Base-by-base conservation (phyloP, 2,797 vertebrate species). In the Scolopax bukidnonensis region DNA sequence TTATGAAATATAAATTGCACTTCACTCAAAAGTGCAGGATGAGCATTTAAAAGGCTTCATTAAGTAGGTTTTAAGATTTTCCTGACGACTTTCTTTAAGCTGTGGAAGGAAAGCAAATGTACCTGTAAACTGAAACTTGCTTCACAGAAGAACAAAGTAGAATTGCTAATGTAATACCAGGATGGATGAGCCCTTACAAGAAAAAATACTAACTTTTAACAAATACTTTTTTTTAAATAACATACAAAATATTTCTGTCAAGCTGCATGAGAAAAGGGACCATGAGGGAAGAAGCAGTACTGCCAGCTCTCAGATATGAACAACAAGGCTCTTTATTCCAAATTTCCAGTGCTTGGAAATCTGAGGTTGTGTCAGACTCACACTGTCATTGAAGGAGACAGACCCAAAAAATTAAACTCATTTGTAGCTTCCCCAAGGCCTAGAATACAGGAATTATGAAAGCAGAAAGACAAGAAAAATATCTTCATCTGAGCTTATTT, bases 1-100 rank as follows among this genome's bases (percentile, higher is more conserved):
- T 96, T 97, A 97, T 98, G 95, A 98, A 97, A 98, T 97, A 97
- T 97, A 97, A 98, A 98, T 98, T 98, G 97, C 91, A 97, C 96
- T 98, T 98, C 97, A 97, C 94, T 97, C 97, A 97, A 96, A 98
- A 98, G 96, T 95, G 94, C 93, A 97, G 96, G 97, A 97, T 96
- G 97, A 97, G 89, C 97, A 97, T 97, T 98, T 98, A 97, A 98
- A 97, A 97, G 97, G 85, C 94, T 97, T 97, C 93, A 97, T 96
- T 97, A 97, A 97, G 93, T 94, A 96, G 90, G 92, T 95, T 97
- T 97, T 93, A 97, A 95, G 92, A 96, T 95, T 96, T 96, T 97
- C 96, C 92, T 96, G 96, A 97, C 15, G 54, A 94, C 96, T 96
- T 94, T 54, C 61, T 90, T 91, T 87, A 96, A 95, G 95, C 77